Evolutionary conservation across 2,113 vertebrate species (phyloP), one percentile per base, ranked within the genome.

Genomic region (Orcinus orca): DNA sequence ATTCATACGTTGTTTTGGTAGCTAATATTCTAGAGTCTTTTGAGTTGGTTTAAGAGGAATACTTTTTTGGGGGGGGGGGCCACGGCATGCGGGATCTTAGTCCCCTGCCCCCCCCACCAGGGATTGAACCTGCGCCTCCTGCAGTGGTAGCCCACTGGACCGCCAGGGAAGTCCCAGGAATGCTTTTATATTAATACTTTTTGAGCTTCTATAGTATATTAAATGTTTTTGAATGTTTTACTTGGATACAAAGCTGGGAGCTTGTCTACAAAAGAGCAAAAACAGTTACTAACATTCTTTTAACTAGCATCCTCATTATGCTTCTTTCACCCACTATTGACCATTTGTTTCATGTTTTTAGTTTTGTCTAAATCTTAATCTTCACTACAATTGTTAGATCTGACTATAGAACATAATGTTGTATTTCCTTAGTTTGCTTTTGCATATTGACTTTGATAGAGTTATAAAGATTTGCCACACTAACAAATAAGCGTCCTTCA

Each of bases 361-460:
- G 26, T 55, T 92, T 83, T 23, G 41, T 65, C 8, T 85, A 38
- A 95, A 18, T 84, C 82, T 71, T 80, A 95, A 44, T 62, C 68
- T 87, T 63, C 18, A 10, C 74, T 47, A 58, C 1, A 86, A 60
- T 86, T 60, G 31, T 50, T 86, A 60, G 20, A 63, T 87, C 12
- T 74, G 36, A 83, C 53, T 87, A 0, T 62, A 55, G 20, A 88
- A 36, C 13, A 20, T 55, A 81, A 36, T 60, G 33, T 83, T 73
- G 17, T 90, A n/a, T 92, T 87, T 92, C 17, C 11, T 41, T 92
- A 58, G 82, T 91, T 95, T 83, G 62, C 26, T 92, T 77, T 94
- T 85, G n/a, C 29, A 17, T 76, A 14, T 50, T 92, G 21, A 89
- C 29, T 86, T 88, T 85, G 62, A 74, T 50, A 90, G 25, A 87